Evolutionary conservation across 2,888 invertebrate genomes (phyloP), one percentile per base, ranked within the genome.

Genomic region (Eudemis profundana): DNA sequence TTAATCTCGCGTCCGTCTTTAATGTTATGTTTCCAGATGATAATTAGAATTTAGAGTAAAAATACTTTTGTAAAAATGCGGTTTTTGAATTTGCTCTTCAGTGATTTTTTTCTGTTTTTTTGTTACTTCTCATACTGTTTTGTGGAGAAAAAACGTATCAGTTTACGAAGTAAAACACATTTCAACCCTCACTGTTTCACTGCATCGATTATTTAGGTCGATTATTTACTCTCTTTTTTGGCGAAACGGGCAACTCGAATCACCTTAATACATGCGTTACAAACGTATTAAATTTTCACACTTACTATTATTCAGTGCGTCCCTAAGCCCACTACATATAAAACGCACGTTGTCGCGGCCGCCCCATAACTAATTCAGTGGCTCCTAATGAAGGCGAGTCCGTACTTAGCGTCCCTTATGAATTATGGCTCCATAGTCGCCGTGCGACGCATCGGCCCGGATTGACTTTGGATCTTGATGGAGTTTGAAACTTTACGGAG

Each of bases 281-380:
- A n/a, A n/a, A n/a, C n/a, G n/a, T n/a, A n/a, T 10, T 44, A 12
- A 33, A 15, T 8, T 50, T 29, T 12, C 27, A 1, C 15, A 7
- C 17, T n/a, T 29, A 42, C 15, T 42, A 42, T 42, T 42, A 49
- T 29, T 29, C 29, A 29, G 12, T 14, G 46, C 5, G 23, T 23
- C 49, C 27, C 14, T 17, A 17, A 44, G 17, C 17, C 33, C 17
- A 3, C 21, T 12, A n/a, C n/a, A n/a, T 53, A 53, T 38, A 53
- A 53, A 53, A 53, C 38, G n/a, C 51, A 15, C 38, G 8, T 27
- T 38, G 61, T 46, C 46, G 36, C n/a, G n/a, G n/a, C 46, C 38
- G 12, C n/a, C 29, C 15, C n/a, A 46, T 62, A n/a, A 54, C 61
- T 62, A 44, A 62, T 62, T 62, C 54, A 62, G 15, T 15, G 53